Conservation (phyloP, 2,113 vertebrate genomes). For the Cepphus grylle region DNA sequence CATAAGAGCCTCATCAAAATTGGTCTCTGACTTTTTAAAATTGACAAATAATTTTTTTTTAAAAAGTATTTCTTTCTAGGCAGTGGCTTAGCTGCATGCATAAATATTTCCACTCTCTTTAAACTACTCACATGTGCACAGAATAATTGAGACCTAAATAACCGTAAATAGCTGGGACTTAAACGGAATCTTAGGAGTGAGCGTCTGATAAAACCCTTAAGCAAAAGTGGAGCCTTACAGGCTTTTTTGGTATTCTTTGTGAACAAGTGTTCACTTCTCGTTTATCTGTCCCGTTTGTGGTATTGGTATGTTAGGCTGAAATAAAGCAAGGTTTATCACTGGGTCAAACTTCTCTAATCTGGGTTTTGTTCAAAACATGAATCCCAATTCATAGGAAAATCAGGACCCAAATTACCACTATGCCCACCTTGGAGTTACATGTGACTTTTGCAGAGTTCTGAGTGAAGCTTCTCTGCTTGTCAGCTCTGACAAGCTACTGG, state of each 20-base stretch:
- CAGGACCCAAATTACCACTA: accelerated
- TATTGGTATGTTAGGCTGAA: background rate
- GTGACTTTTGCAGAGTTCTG: background rate
- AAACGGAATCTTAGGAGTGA: background rate
- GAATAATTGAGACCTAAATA: background rate
- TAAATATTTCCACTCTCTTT: background rate
- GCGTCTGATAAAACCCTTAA: background rate
- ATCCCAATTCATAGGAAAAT: background rate
- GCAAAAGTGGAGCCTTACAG: background rate
- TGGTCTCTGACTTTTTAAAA: background rate
- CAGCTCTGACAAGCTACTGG: background rate
- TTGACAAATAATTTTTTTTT: background rate
- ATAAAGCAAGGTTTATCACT: background rate
- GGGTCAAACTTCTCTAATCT: background rate
- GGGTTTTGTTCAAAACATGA: background rate
- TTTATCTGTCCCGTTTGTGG: background rate
- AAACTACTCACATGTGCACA: accelerated
- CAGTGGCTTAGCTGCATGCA: background rate
- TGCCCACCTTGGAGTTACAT: background rate
- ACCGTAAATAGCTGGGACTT: background rate
- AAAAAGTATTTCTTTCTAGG: background rate
- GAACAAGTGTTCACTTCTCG: background rate
- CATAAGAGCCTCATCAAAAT: background rate
- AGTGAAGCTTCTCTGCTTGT: background rate
- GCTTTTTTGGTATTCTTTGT: background rate